These are phyloP conservation scores for Thymelicus sylvestris DNA, from an alignment of 2,888 invertebrate species.

Conservation along the genomic window DNA sequence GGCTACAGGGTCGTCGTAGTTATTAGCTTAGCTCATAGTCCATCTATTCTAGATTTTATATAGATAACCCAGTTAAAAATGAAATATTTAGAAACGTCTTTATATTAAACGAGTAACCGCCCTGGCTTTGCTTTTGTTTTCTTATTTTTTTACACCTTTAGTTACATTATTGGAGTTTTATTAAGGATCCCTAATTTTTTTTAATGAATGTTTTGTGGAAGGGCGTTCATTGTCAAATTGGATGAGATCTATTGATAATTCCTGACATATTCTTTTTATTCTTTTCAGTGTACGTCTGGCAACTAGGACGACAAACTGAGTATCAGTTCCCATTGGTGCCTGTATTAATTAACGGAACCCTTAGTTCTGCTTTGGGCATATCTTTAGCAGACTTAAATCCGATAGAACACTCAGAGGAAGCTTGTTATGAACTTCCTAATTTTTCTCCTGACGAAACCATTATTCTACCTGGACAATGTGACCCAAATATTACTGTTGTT, in stretches of 20 bases:
- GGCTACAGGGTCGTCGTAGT: too few species aligned
- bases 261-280: background rate
- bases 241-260: background rate
- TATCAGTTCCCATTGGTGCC: conserved; percentile 46
- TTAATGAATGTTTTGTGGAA: too few species aligned
- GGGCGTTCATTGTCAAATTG: too few species aligned
- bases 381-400: conserved; percentile 45
- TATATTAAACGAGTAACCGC: too few species aligned
- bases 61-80: too few species aligned
- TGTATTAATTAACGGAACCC: conserved; percentile 50
- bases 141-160: too few species aligned
- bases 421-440: conserved; percentile 61
- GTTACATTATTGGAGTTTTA: too few species aligned
- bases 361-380: conserved; percentile 51
- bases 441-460: conserved; percentile 59
- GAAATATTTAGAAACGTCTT: too few species aligned
- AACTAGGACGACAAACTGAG: conserved; percentile 51
- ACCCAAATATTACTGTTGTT: conserved; percentile 55
- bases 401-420: conserved; percentile 54
- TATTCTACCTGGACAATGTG: conserved; percentile 65
- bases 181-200: too few species aligned
- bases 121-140: too few species aligned
- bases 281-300: conserved; percentile 68
- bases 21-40: too few species aligned
- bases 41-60: too few species aligned